Percentiles rank a stretch among this genome's conserved stretches.
Conservation (phyloP, 2,888 invertebrate genomes). For the Sphaerophoria rueppellii region DNA sequence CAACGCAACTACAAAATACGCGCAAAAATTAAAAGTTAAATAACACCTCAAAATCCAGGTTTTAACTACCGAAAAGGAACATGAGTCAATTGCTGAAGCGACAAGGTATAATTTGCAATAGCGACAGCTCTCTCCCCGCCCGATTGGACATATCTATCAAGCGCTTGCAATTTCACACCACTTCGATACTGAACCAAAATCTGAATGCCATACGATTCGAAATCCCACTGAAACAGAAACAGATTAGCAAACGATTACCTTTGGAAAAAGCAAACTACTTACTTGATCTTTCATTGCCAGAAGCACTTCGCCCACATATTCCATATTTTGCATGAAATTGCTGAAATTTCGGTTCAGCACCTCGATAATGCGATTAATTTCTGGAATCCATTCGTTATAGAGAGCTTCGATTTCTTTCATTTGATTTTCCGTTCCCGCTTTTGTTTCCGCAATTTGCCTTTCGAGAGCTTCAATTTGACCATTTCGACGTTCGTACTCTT, state of each 20-base stretch:
- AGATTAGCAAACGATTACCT: conserved; percentile 38
- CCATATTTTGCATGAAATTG: conserved; percentile 89
- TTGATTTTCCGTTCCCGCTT: conserved; percentile 82
- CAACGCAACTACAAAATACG: conserved; percentile 84
- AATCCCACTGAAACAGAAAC: conserved; percentile 84
- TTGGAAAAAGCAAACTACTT: conserved; percentile 71
- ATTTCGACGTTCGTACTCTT: conserved; percentile 86
- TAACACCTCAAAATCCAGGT: background rate
- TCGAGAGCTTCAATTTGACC: conserved; percentile 83
- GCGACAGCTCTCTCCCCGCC: conserved; percentile 97
- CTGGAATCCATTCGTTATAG: conserved; percentile 87
- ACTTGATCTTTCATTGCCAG: conserved; percentile 84
- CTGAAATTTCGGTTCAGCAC: conserved; percentile 90
- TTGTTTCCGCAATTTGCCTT: conserved; percentile 82
- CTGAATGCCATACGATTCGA: conserved; percentile 91
- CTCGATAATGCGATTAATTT: conserved; percentile 85
- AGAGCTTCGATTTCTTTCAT: conserved; percentile 83
- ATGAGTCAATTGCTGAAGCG: conserved; percentile 93
- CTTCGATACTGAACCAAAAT: conserved; percentile 95
- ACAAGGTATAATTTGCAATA: conserved; percentile 95
- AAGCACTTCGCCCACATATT: conserved; percentile 93
- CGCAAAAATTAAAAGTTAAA: background rate
- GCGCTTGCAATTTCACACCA: conserved; percentile 88
- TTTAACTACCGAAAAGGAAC: conserved; percentile 92
- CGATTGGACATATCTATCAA: conserved; percentile 93